Conservation (phyloP, 2,797 vertebrate genomes). For the Diglossa cyanea region DNA sequence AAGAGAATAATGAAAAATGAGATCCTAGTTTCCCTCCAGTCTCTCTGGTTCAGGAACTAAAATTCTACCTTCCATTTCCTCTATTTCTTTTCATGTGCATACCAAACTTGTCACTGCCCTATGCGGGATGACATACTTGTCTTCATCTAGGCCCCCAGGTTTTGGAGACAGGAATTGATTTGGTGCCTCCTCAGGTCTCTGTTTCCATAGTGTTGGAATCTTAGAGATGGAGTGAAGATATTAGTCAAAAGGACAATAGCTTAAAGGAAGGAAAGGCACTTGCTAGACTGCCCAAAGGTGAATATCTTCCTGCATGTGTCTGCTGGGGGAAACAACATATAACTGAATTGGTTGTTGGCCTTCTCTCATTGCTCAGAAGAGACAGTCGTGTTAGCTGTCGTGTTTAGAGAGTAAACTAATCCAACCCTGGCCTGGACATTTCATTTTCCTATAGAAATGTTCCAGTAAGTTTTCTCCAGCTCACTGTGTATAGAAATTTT, state of each 20-base stretch:
- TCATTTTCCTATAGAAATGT: background rate
- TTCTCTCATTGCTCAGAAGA: background rate
- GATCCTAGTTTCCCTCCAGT: background rate
- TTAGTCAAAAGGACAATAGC: background rate
- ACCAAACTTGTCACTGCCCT: background rate
- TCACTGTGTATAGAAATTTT: background rate
- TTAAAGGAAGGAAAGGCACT: background rate
- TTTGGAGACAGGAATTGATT: background rate
- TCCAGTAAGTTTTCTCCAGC: background rate
- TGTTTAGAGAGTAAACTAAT: background rate
- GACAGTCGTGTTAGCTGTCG: background rate
- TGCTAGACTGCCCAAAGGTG: background rate
- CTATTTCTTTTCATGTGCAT: background rate
- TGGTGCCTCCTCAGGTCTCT: background rate
- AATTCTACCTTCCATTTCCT: background rate
- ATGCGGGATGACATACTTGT: accelerated
- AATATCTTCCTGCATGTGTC: background rate
- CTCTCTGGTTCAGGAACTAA: background rate
- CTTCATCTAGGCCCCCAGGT: background rate
- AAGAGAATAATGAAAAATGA: background rate
- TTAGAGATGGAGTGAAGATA: background rate
- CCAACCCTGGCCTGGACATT: background rate
- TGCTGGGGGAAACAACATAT: background rate
- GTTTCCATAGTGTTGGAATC: background rate
- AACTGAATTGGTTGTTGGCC: background rate